These are phyloP conservation scores for Cassiopea andromeda DNA, from an alignment of 30 jellyfish, hydroid and myxozoan genomes.

Conservation along the genomic window DNA sequence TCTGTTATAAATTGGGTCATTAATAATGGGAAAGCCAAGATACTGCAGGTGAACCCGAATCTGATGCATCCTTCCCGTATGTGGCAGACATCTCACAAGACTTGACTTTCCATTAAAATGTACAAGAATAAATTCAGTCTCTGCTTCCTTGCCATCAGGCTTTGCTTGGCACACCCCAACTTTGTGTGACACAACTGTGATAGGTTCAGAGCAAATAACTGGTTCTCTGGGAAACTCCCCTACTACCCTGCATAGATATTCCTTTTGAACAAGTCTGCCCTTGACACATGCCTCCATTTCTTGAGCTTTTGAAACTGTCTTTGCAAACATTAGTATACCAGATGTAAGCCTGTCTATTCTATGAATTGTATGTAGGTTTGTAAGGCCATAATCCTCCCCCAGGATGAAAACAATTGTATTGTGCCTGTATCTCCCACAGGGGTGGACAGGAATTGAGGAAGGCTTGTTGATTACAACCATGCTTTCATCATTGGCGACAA, in stretches of 20 bases:
- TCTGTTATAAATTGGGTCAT: constrained; percentile 96
- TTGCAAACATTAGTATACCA: constrained; percentile 95
- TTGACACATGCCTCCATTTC: constrained; percentile 86
- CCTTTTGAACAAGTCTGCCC: constrained; percentile 85
- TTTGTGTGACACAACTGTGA: constrained; percentile 85
- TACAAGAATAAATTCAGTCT: constrained; percentile 62
- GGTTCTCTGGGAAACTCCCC: constrained; percentile 92
- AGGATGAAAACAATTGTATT: constrained; percentile 88
- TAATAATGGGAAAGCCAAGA: constrained; percentile 92
- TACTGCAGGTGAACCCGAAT: constrained; percentile 97
- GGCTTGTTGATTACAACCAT: constrained; percentile 94
- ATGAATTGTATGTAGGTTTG: constrained; percentile 87
- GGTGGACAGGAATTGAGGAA: constrained; percentile 97
- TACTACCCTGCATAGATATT: constrained; percentile 83
- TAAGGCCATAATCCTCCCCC: constrained; percentile 81
- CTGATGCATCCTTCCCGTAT: constrained; percentile 99
- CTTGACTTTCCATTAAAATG: constrained; percentile 81
- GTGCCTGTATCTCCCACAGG: constrained; percentile 97
- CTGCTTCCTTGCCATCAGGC: constrained; percentile 87
- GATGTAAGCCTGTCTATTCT: constrained; percentile 96
- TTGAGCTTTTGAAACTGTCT: constrained; percentile 87
- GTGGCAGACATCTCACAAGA: constrained; percentile 84
- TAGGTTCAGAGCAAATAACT: constrained; percentile 80
- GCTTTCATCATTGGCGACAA: constrained; percentile 72
- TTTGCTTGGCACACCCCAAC: constrained; percentile 92